Evolutionary conservation across 2,888 invertebrate genomes (phyloP), one percentile per base, ranked within the genome.

Genomic region (Drosophila picticornis): DNA sequence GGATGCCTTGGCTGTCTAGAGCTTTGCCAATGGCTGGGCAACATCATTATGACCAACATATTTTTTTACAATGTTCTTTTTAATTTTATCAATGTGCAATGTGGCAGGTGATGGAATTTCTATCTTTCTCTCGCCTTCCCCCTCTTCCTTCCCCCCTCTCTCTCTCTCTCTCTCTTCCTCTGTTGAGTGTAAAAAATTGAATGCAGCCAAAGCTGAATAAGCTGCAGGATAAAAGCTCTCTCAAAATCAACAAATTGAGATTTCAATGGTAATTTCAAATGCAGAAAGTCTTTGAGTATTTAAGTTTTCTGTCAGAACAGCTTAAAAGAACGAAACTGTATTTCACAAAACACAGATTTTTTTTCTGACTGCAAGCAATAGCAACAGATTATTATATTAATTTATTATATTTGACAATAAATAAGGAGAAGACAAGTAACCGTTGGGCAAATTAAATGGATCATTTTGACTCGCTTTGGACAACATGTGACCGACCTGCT

Each of bases 21-120:
- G 58, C 55, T 13, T 63, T 68, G 51, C 32, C 72, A 62, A 55
- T 60, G 75, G 51, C 51, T 31, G 64, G 63, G 60, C 80, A 77
- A 68, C 65, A 61, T 74, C 77, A 88, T 90, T 83, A 87, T 80
- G 79, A 77, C 74, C 81, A 90, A 83, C 90, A 90, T 80, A 88
- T 88, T 87, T 46, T 46, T 84, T 80, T 80, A 77, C 84, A 75
- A 78, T 90, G 86, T 90, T 84, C 89, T 78, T 86, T 88, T 88
- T 84, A 82, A 88, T 90, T 88, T 83, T 69, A 75, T 86, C 81
- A 74, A 74, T 75, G 73, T 77, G 84, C 78, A 75, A 69, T 72
- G 61, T 66, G 50, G 63, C 61, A 84, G 79, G 70, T 72, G 70
- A 58, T 38, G 62, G 29, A 27, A 40, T 31, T 40, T 31, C 36